These are phyloP conservation scores for Copidosoma floridanum DNA, from an alignment of 1,140 invertebrate species.

Conservation along the genomic window DNA sequence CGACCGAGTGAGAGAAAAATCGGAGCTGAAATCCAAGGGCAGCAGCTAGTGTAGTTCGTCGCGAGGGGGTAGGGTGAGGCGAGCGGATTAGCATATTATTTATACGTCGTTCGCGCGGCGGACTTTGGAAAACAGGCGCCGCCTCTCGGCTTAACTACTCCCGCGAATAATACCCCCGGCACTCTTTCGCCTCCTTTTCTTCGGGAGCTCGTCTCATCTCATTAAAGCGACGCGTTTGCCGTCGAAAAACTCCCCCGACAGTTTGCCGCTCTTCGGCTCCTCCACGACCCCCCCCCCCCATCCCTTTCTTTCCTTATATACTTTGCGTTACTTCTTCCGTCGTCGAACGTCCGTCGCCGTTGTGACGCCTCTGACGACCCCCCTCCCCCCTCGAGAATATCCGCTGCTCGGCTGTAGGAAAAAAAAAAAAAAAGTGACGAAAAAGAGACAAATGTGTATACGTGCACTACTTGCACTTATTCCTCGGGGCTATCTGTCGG, in stretches of 20 bases:
- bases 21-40: too few species aligned
- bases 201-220: constrained; percentile 39
- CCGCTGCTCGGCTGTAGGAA: neutral
- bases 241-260: constrained; percentile 18
- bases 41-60: neutral
- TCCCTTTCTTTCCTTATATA: constrained; percentile 2
- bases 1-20: neutral
- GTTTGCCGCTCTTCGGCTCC: constrained; percentile 3
- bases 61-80: too few species aligned
- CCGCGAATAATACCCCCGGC: constrained; percentile 32
- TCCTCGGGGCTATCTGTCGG: too few species aligned
- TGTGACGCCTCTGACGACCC: neutral
- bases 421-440: neutral
- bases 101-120: constrained; percentile 18
- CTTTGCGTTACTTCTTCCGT: too few species aligned
- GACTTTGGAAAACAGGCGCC: constrained; percentile 30
- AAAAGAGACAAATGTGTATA: neutral
- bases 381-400: too few species aligned
- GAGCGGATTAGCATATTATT: constrained; percentile 31
- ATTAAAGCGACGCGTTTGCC: constrained; percentile 32
- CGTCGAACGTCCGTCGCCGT: neutral
- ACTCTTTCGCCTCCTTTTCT: constrained; percentile 9
- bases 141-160: constrained; percentile 36
- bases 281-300: neutral
- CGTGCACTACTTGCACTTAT: too few species aligned